Evolutionary conservation across 1,140 invertebrate genomes (phyloP), one percentile per base, ranked within the genome.

Genomic region (Oreohelix idahoensis): DNA sequence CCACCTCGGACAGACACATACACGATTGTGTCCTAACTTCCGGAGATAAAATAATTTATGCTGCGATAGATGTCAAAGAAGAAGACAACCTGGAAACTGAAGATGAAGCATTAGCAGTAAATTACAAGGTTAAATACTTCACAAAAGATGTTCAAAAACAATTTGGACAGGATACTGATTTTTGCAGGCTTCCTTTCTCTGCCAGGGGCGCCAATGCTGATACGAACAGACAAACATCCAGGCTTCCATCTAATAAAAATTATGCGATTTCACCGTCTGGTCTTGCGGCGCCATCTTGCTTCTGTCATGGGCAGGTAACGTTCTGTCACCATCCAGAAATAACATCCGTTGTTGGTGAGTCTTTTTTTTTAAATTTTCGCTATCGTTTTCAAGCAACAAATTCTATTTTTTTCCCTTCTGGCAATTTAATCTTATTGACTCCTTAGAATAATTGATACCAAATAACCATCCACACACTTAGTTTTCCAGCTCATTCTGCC

Each of bases 291-390:
- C 20, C 39, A 11, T 79, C 51, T 0, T 79, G 77, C n/a, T 79
- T 79, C 77, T 79, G 77, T 69, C 77, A 79, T 69, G 77, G 77
- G 29, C 53, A 79, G 23, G 45, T 79, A n/a, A 29, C 77, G 5
- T 79, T 66, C 58, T 79, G 77, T 79, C 51, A 66, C 23, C 77
- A 79, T 42, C 36, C 77, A 8, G 77, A 53, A n/a, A 45, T 79
- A 35, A 36, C 38, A 29, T 69, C 51, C 1, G 77, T 79, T 4
- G 2, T 42, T 35, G 77, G 77, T 79, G 26, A 63, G 77, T 53
- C n/a, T 1, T 2, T 17, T 71, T n/a, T n/a, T n/a, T n/a, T n/a
- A n/a, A n/a, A n/a, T n/a, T n/a, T n/a, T n/a, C n/a, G n/a, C n/a
- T n/a, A n/a, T n/a, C n/a, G n/a, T n/a, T n/a, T n/a, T n/a, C n/a